phyloP scores from a whole-genome alignment of 1,140 invertebrate genomes.

The Sitobion miscanthi region DNA sequence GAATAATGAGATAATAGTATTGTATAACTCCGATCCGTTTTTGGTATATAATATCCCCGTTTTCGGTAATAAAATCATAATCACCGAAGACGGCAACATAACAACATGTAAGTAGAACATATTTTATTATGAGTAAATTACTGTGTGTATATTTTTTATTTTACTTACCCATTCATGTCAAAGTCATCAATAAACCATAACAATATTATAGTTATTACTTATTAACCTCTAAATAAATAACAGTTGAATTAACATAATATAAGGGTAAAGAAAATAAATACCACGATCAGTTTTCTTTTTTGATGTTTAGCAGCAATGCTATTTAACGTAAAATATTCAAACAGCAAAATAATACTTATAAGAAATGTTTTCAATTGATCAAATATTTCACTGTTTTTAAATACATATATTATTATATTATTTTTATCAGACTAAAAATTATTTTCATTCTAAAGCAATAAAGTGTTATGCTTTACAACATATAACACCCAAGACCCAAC shows the following conservation, averaged over 20 bases:
- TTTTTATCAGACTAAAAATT: too few species aligned
- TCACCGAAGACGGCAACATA: not conserved
- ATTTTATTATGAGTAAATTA: not conserved
- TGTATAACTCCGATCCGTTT: not conserved
- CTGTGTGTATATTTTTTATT: not conserved
- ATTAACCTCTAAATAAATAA: not conserved
- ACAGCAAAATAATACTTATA: not conserved
- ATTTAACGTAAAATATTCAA: not conserved
- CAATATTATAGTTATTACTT: not conserved
- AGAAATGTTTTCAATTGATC: not conserved
- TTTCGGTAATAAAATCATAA: not conserved
- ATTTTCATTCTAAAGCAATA: too few species aligned
- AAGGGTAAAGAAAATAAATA: not conserved
- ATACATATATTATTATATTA: not conserved
- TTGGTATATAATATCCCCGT: not conserved
- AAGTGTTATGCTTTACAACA: not conserved
- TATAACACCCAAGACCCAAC: too few species aligned
- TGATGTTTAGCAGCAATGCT: not conserved
- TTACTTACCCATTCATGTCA: not conserved
- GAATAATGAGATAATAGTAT: conserved; percentile 4
- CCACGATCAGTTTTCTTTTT: too few species aligned
- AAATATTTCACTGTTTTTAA: not conserved
- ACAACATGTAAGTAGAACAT: conserved; percentile 46
- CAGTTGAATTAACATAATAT: not conserved
- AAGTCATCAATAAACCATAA: not conserved